Evolutionary conservation across 2,113 vertebrate genomes (phyloP), one percentile per base, ranked within the genome.

Genomic region (Cyprinodon brontotheroides): DNA sequence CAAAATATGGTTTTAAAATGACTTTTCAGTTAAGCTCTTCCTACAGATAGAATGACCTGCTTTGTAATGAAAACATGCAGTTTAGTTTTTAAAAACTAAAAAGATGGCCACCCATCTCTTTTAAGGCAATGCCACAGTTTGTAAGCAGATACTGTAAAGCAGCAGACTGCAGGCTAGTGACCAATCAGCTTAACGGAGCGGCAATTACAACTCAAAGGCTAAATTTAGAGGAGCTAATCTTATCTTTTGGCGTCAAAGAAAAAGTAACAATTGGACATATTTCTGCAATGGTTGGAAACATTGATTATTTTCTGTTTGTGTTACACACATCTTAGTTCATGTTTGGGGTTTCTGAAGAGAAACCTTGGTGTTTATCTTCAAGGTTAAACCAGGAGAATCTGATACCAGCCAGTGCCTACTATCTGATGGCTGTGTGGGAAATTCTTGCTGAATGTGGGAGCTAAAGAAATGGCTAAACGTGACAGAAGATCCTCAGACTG

Each of bases 401-500:
- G 20, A n/a, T n/a, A 57, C 50, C 50, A 6, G 20, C 50, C 50
- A 15, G n/a, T 57, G 50, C 17, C 50, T 57, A n/a, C 50, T 57
- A 47, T 60, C 12, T 47, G 3, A 7, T 47, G 40, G 17, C 37
- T 62, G 64, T 36, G 39, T 11, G 60, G 39, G 40, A 68, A 75
- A 65, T 3, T 15, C 38, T 65, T 53, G 41, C 61, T 62, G 17
- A 60, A 11, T 29, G 20, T 22, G 11, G 17, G 57, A n/a, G 71
- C 74, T 71, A 29, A 29, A 29, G 29, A 78, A 82, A 75, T 6
- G 57, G 68, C 61, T 14, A 68, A 69, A 75, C n/a, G 15, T 53
- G 50, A 20, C 50, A 43, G 10, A 38, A 68, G 41, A 65, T 7
- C 9, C 41, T 57, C 65, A 36, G 64, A 41, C 61, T 69, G 80